Evolutionary conservation across 2,113 vertebrate species (phyloP), one percentile per base, ranked within the genome.

Genomic region (Scomber colias): DNA sequence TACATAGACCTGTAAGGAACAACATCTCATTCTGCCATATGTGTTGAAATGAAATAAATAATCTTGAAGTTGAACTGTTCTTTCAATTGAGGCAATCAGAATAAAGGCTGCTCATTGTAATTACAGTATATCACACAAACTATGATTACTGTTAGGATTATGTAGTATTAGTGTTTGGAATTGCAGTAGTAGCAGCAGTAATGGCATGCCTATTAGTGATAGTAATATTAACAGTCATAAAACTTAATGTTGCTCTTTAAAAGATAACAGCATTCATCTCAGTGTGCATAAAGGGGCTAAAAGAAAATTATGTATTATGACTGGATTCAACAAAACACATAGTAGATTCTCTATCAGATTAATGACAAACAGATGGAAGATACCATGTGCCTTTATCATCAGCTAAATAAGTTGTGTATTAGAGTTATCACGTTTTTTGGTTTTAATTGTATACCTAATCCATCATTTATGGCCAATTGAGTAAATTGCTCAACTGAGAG

Each of bases 401-500:
- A 53, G 21, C 8, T 40, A 40, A 7, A 40, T 40, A 40, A 40
- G 35, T 40, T 40, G 35, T 40, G 9, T 40, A 40, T 40, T 9
- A 40, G 35, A 40, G 7, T 40, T 40, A 40, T 40, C 5, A 40
- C 35, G 8, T 40, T 16, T 10, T 27, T 21, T 12, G 11, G 3
- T 14, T 61, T 59, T 63, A 71, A 63, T 55, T 68, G 5, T 15
- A 59, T 19, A 53, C 31, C 27, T 60, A 71, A 81, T 78, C 13
- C 17, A 53, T 75, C 49, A 78, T 60, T 31, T 7, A 78, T 62
- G 50, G 21, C 14, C 21, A 19, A 21, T n/a, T 75, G 19, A 59
- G 13, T 69, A 48, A 53, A 72, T 35, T 59, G 63, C 1, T 45
- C n/a, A 51, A 55, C 44, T 55, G 14, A 62, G 8, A 62, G 11